A percentile compares a stretch with the other conserved stretches of the same genome.
Conservation (phyloP, 2,797 vertebrate species). For the Hoplostethus atlanticus region DNA sequence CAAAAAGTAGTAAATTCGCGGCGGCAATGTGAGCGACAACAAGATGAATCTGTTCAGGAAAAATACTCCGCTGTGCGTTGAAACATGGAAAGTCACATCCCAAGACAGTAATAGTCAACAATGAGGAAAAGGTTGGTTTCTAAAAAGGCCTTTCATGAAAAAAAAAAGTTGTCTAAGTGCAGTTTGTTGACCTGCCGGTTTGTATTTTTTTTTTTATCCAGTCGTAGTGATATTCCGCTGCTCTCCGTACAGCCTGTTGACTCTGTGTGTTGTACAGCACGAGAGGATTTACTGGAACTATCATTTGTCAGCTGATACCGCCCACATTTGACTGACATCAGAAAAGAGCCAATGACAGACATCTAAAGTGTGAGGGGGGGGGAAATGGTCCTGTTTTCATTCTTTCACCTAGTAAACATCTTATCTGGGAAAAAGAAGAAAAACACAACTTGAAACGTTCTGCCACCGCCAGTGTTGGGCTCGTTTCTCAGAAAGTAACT, state of each 20-base stretch:
- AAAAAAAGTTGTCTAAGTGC: slow-evolving; percentile 16
- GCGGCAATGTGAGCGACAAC: slow-evolving; percentile 43
- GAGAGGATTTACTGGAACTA: slow-evolving; percentile 89
- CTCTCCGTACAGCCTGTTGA: slow-evolving; percentile 80
- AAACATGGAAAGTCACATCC: slow-evolving; percentile 70
- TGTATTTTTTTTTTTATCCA: slow-evolving; percentile 61
- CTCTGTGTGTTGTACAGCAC: slow-evolving; percentile 71
- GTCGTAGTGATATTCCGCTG: slow-evolving; percentile 47
- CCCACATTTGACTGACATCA: slow-evolving; percentile 80
- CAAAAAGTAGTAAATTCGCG: slow-evolving; percentile 53
- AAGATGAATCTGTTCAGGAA: slow-evolving; percentile 53
- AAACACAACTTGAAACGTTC: not conserved
- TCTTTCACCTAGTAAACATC: slow-evolving; percentile 67
- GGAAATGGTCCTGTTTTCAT: slow-evolving; percentile 61
- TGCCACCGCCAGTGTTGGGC: not conserved
- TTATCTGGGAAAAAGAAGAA: slow-evolving; percentile 6
- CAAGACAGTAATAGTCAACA: slow-evolving; percentile 42
- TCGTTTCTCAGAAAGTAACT: too few species aligned
- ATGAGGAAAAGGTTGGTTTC: slow-evolving; percentile 10
- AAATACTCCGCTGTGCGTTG: slow-evolving; percentile 52
- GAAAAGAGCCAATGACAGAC: slow-evolving; percentile 79
- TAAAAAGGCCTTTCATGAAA: slow-evolving; percentile 8
- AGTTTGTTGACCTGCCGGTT: slow-evolving; percentile 32
- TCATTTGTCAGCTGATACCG: slow-evolving; percentile 80
- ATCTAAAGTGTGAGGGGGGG: slow-evolving; percentile 29